Conservation (phyloP, 2,113 vertebrate species). For the Lophochroa leadbeateri region DNA sequence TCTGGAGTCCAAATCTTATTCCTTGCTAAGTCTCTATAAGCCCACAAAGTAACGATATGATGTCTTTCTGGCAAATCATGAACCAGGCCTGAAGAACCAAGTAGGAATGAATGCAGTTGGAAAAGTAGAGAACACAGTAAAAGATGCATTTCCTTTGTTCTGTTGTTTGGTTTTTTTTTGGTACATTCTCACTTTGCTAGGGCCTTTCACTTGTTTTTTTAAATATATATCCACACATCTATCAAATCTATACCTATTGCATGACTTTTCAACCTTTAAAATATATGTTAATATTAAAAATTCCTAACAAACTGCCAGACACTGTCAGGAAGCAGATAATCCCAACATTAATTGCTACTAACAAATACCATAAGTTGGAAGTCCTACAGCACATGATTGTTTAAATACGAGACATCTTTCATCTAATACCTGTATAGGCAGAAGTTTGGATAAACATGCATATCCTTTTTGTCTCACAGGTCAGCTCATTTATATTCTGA, state of each 20-base stretch:
- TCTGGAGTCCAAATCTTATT: background rate
- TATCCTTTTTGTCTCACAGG: background rate
- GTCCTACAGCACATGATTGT: background rate
- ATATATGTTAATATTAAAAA: background rate
- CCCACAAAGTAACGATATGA: background rate
- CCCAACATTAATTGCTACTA: background rate
- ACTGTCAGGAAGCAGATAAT: constrained; percentile 23
- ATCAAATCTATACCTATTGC: background rate
- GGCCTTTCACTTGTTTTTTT: background rate
- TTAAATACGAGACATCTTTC: background rate
- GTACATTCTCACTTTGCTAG: background rate
- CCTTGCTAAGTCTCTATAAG: background rate
- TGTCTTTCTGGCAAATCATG: background rate
- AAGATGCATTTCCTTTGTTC: background rate
- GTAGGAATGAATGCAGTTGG: background rate
- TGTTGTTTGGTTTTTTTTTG: background rate
- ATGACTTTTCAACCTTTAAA: constrained; percentile 10
- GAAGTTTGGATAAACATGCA: background rate
- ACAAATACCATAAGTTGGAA: background rate
- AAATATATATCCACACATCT: background rate
- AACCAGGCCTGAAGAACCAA: background rate
- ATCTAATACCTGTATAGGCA: background rate
- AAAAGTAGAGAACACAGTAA: background rate
- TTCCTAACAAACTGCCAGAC: background rate
- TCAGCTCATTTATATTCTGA: background rate